Evolutionary conservation across 2,113 vertebrate genomes (phyloP).

Genomic region (Leucopsar rothschildi): DNA sequence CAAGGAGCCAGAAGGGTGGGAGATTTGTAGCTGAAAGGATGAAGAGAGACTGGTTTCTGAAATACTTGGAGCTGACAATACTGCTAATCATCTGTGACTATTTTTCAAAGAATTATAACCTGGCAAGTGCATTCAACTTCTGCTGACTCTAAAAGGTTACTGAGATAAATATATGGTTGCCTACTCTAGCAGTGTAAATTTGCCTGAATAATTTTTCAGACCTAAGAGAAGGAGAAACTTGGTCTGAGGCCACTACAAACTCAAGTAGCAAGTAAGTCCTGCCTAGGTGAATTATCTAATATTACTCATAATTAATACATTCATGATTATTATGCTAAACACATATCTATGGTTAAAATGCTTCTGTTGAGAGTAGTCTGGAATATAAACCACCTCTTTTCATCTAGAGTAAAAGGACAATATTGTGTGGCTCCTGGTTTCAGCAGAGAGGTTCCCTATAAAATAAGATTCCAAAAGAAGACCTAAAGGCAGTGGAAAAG

Average conservation of each 20-base stretch:
- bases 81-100: neutral
- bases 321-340: neutral
- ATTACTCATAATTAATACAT: neutral
- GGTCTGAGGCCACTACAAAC: neutral
- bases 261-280: neutral
- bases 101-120: constrained; percentile 8
- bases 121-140: neutral
- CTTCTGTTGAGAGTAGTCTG: neutral
- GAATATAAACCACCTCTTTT: neutral
- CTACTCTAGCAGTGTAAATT: neutral
- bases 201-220: neutral
- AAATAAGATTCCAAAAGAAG: neutral
- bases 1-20: constrained; percentile 19
- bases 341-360: neutral
- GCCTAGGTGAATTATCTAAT: neutral
- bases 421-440: neutral
- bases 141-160: neutral
- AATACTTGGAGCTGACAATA: constrained; percentile 5
- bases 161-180: neutral
- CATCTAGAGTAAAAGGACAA: neutral
- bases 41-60: neutral
- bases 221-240: neutral
- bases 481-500: neutral
- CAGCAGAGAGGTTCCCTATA: neutral
- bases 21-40: neutral